Evolutionary conservation across 1,140 invertebrate genomes (phyloP), one percentile per base, ranked within the genome.

Genomic region (Phymorhynchus buccinoides): DNA sequence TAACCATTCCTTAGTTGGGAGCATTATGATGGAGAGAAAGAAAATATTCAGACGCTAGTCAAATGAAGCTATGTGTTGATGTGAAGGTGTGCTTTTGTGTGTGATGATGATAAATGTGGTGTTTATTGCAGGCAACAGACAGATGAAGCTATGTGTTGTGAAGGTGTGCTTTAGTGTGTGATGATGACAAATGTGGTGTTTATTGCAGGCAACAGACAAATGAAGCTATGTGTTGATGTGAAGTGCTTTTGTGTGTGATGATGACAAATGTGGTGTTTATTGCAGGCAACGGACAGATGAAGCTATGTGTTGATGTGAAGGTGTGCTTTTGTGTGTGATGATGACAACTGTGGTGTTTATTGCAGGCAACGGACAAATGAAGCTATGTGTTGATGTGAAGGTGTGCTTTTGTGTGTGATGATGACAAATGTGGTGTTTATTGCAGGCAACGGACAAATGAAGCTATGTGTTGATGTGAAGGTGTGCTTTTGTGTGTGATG

Each of bases 31-130:
- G n/a, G n/a, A n/a, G n/a, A n/a, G n/a, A n/a, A n/a, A n/a, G n/a
- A n/a, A n/a, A n/a, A n/a, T n/a, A n/a, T n/a, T n/a, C 77, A 92
- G 91, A 91, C 30, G 92, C 91, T 89, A 93, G 94, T 80, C 90
- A 94, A 56, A 92, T 92, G 27, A 93, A 93, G 88, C 83, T 42
- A 9, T 39, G 16, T 78, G 16, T 18, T 35, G 75, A 78, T 78
- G 41, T 80, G 39, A 18, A 0, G 16, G 78, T 80, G 37, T 78
- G 75, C n/a, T n/a, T 48, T 1, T 42, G 12, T 30, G 42, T 80
- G 42, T 32, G 3, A 4, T 44, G 41, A 56, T 32, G n/a, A n/a
- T n/a, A n/a, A n/a, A n/a, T n/a, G n/a, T n/a, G n/a, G n/a, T 30
- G 3, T 52, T 9, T 62, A n/a, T 86, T 86, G 18, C 77, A 93